Evolutionary conservation across 2,888 invertebrate species (phyloP).

Genomic region (Caradrina kadenii): DNA sequence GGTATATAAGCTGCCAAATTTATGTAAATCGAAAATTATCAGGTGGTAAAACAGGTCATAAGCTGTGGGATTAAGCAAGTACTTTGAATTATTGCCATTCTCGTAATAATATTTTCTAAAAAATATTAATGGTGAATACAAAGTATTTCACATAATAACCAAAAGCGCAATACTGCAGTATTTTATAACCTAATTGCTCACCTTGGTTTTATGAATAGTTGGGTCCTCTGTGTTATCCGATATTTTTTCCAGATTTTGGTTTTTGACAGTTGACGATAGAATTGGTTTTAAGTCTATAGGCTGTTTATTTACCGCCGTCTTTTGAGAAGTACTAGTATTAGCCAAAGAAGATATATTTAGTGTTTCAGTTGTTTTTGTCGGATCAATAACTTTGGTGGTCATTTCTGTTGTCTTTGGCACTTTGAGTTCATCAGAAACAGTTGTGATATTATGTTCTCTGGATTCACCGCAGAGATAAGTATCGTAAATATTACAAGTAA

Average conservation of each 20-base stretch:
- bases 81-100: neutral
- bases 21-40: too few relatives aligned
- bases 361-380: slow-evolving; percentile 24
- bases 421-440: slow-evolving; percentile 69
- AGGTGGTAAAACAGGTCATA: too few relatives aligned
- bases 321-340: slow-evolving; percentile 34
- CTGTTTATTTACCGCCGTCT: slow-evolving; percentile 68
- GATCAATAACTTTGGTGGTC: slow-evolving; percentile 9
- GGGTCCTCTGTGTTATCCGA: slow-evolving; percentile 40
- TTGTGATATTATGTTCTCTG: slow-evolving; percentile 77
- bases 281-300: slow-evolving; percentile 80
- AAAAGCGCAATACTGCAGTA: neutral
- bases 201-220: slow-evolving; percentile 65
- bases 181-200: slow-evolving; percentile 44
- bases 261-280: slow-evolving; percentile 78
- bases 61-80: neutral
- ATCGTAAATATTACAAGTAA: slow-evolving; percentile 87
- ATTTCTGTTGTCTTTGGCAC: slow-evolving; percentile 60
- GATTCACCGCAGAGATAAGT: slow-evolving; percentile 86
- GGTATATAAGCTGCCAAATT: too few relatives aligned
- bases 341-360: slow-evolving; percentile 27
- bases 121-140: neutral
- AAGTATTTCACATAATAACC: neutral
- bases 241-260: slow-evolving; percentile 41
- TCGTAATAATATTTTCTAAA: too few relatives aligned